These are phyloP conservation scores for Eilema caniola DNA, from an alignment of 2,888 invertebrate species.

Conservation along the genomic window DNA sequence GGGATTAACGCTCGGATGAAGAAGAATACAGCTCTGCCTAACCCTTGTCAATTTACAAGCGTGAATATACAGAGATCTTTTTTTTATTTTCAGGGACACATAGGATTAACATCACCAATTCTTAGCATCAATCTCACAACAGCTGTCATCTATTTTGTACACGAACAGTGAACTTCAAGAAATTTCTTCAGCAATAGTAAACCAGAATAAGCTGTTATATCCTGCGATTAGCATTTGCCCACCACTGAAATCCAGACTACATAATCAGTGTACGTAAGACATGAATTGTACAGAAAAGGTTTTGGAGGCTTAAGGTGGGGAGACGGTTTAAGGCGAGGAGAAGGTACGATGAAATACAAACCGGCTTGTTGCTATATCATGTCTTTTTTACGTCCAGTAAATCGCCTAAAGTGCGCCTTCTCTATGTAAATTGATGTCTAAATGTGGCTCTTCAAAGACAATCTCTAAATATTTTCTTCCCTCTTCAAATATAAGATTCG, in stretches of 20 bases:
- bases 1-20: no score
- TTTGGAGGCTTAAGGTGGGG: no score
- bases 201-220: neutral
- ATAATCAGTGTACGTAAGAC: neutral
- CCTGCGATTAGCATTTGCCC: neutral
- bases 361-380: no score
- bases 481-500: neutral
- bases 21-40: no score
- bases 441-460: neutral
- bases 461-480: neutral
- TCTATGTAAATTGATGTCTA: neutral
- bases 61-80: no score
- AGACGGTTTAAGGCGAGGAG: no score
- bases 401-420: no score
- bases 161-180: neutral
- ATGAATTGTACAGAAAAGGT: no score
- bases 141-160: slow-evolving; percentile 21
- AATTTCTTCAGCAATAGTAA: neutral
- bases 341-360: no score
- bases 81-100: slow-evolving; percentile 48
- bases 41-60: no score
- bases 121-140: slow-evolving; percentile 34
- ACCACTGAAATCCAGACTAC: neutral
- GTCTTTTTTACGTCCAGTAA: no score
- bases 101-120: slow-evolving; percentile 27